Base-by-base conservation (phyloP, 2,888 invertebrate species). In the Homarus gammarus region DNA sequence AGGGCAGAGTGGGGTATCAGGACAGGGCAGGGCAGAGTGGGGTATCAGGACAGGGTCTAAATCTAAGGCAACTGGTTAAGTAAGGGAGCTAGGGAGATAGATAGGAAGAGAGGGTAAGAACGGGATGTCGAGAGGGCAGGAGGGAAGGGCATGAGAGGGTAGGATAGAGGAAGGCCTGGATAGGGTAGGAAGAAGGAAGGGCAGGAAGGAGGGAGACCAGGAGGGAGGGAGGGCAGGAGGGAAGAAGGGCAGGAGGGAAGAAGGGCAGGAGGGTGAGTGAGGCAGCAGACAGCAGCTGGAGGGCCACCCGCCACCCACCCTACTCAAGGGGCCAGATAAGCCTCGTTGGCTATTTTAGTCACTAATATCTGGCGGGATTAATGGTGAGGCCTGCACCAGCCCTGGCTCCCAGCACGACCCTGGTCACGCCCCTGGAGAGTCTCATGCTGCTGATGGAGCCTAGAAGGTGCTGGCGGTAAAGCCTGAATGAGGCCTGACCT, bases 331-430 rank as follows among this genome's bases (percentile, higher is more conserved):
- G 22, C 49, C 33, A 61, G 83, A 83, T 83, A 83, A 83, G 72
- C 72, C 72, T 72, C 51, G 70, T 33, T 83, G 51, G 83, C 77
- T 84, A 84, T 84, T 84, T 84, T 77, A 64, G 84, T 75, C 75
- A 33, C 84, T 75, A 75, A 84, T 84, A 84, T 84, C 84, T 61
- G 77, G 27, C 31, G 75, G 75, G 73, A 84, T 84, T 84, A 84
- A 84, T 84, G 75, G 75, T 15, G 56, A 56, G 68, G 83, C 49
- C 83, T 83, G 75, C 83, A 44, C 40, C 31, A 27, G 2, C 18
- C 78, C 22, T 31, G 18, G 1, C 51, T 33, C 27, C 15, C 73
- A 40, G 5, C 73, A 18, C n/a, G n/a, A n/a, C 70, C 70, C 68
- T 68, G 15, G 22, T 22, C 33, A n/a, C 6, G n/a, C n/a, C n/a